Conservation (phyloP, 2,113 vertebrate species). For the Pimephales promelas region DNA sequence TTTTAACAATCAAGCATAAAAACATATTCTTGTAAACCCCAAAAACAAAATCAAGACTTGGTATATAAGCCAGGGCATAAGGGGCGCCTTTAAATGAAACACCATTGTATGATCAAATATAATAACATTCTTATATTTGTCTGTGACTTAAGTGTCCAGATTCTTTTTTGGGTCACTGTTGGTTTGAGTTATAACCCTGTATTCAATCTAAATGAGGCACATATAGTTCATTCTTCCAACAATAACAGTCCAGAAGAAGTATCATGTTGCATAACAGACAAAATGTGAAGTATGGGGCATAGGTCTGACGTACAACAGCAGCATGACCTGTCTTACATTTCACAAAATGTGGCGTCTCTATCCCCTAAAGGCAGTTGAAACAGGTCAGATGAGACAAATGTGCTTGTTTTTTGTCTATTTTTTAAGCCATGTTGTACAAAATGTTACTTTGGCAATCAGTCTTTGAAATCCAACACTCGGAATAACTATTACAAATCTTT, state of each 20-base stretch:
- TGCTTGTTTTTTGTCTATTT: background rate
- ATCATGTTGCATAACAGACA: conserved; percentile 24
- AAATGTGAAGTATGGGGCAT: conserved; percentile 27
- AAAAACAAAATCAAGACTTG: too few species aligned
- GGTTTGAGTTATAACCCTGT: background rate
- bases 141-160: background rate
- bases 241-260: background rate
- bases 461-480: background rate
- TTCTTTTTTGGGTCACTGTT: background rate
- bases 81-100: background rate
- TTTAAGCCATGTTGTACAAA: background rate
- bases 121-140: background rate
- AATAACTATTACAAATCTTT: background rate
- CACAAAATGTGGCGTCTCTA: background rate
- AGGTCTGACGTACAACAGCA: conserved; percentile 18
- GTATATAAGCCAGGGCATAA: too few species aligned
- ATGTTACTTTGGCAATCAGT: background rate
- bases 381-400: conserved; percentile 12
- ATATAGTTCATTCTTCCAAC: conserved; percentile 20
- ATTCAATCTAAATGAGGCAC: conserved; percentile 17
- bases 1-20: too few species aligned
- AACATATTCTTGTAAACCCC: too few species aligned
- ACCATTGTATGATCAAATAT: background rate
- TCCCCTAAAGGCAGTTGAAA: conserved; percentile 25
- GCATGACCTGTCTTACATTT: conserved; percentile 24